Percentiles rank a stretch among this genome's conserved stretches.
Conservation (phyloP, 1,140 invertebrate species). For the Cotesia glomerata region DNA sequence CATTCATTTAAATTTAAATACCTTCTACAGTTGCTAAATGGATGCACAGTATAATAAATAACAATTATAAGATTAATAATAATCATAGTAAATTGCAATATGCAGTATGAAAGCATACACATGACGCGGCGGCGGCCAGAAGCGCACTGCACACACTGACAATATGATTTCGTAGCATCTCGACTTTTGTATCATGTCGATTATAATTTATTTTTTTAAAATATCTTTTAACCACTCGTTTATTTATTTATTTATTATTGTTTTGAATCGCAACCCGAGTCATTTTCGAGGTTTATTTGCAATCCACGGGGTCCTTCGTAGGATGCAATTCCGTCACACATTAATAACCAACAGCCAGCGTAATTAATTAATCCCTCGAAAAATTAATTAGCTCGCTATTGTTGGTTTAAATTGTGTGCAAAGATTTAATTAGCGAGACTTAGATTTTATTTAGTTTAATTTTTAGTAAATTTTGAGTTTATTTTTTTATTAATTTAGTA, state of each 20-base stretch:
- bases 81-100: slow-evolving; percentile 34
- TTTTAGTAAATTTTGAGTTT: neutral
- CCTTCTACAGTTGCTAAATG: no score
- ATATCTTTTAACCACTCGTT: no score
- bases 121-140: slow-evolving; percentile 50
- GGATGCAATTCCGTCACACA: slow-evolving; percentile 17
- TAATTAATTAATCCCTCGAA: no score
- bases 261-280: slow-evolving; percentile 19
- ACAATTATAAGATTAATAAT: slow-evolving; percentile 4
- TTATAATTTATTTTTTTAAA: neutral
- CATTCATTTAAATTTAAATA: no score
- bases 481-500: neutral
- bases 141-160: slow-evolving; percentile 63
- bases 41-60: neutral
- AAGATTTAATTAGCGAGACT: no score
- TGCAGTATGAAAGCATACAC: slow-evolving; percentile 34
- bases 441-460: neutral
- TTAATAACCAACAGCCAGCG: slow-evolving; percentile 9
- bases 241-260: neutral
- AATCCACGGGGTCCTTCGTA: slow-evolving; percentile 21
- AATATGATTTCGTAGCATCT: slow-evolving; percentile 53
- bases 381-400: no score
- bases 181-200: slow-evolving; percentile 24
- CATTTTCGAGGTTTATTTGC: slow-evolving; percentile 27
- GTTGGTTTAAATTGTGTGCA: no score